These are phyloP conservation scores for Lamellibrachia satsuma DNA, from an alignment of 2,888 invertebrate genomes.

Conservation along the genomic window DNA sequence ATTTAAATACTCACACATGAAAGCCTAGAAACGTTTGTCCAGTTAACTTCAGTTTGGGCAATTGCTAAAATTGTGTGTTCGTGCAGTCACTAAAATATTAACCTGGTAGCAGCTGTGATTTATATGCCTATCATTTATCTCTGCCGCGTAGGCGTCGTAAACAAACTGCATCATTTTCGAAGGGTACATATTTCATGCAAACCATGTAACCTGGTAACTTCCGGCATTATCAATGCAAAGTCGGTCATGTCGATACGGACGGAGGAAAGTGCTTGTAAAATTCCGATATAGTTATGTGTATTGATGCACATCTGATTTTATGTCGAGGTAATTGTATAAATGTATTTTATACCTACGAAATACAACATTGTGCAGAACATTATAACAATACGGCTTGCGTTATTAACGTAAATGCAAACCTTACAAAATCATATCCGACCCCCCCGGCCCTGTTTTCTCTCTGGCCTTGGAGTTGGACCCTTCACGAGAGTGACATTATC, in stretches of 20 bases:
- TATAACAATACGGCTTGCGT: background rate
- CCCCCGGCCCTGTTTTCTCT: background rate
- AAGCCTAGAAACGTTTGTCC: background rate
- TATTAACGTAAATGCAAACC: background rate
- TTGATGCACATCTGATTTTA: constrained; percentile 10
- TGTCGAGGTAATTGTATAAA: background rate
- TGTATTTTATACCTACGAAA: background rate
- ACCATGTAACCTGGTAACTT: background rate
- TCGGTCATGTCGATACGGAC: constrained; percentile 17
- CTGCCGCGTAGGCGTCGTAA: background rate
- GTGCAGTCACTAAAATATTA: background rate
- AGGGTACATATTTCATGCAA: constrained; percentile 1
- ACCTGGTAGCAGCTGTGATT: background rate
- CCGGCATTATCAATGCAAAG: constrained; percentile 17
- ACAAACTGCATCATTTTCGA: background rate
- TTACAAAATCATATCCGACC: constrained; percentile 7
- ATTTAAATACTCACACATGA: background rate
- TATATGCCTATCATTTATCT: background rate
- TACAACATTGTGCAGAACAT: background rate
- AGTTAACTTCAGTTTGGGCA: background rate
- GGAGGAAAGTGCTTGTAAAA: background rate
- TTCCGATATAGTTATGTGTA: background rate
- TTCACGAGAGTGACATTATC: constrained; percentile 7
- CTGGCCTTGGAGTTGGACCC: constrained; percentile 13
- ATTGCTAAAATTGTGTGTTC: background rate